phyloP scores from a whole-genome alignment of 2,113 vertebrate genomes.

The Zingel zingel region DNA sequence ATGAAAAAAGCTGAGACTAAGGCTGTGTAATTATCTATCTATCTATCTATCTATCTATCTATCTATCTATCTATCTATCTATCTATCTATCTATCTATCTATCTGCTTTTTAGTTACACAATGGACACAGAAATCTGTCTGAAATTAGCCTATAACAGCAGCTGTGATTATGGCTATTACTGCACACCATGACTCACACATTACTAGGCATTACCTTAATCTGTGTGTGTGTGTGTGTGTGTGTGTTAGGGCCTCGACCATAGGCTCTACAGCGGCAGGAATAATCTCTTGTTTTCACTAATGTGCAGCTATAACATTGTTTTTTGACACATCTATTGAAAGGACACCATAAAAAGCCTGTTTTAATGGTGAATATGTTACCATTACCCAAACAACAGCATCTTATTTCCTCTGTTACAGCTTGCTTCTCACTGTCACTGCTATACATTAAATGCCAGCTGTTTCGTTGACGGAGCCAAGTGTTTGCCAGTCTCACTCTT shows the following conservation, averaged over 20 bases:
- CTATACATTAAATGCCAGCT: constrained; percentile 47
- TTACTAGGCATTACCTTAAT: constrained; percentile 65
- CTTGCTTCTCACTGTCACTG: constrained; percentile 10
- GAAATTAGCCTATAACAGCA: constrained; percentile 61
- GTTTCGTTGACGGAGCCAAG: constrained; percentile 18
- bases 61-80: constrained; percentile 3
- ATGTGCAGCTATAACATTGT: constrained; percentile 76
- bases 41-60: constrained; percentile 17
- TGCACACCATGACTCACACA: constrained; percentile 59
- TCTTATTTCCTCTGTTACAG: constrained; percentile 20
- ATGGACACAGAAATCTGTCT: constrained; percentile 34
- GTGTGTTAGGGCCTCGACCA: constrained; percentile 29
- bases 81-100: constrained; percentile 13
- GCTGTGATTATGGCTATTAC: constrained; percentile 74
- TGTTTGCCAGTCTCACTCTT: constrained; percentile 3
- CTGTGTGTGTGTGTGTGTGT: constrained; percentile 35
- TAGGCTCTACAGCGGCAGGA: constrained; percentile 35
- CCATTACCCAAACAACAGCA: background rate
- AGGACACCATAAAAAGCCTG: too few relatives aligned
- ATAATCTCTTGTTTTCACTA: constrained; percentile 69
- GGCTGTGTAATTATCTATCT: constrained; percentile 29
- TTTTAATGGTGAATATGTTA: background rate
- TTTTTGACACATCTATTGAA: constrained; percentile 50
- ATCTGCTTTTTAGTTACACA: constrained; percentile 11
- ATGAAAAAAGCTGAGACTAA: constrained; percentile 49